phyloP scores from a whole-genome alignment of 2,797 vertebrate genomes.

The Anolis apletophallus region DNA sequence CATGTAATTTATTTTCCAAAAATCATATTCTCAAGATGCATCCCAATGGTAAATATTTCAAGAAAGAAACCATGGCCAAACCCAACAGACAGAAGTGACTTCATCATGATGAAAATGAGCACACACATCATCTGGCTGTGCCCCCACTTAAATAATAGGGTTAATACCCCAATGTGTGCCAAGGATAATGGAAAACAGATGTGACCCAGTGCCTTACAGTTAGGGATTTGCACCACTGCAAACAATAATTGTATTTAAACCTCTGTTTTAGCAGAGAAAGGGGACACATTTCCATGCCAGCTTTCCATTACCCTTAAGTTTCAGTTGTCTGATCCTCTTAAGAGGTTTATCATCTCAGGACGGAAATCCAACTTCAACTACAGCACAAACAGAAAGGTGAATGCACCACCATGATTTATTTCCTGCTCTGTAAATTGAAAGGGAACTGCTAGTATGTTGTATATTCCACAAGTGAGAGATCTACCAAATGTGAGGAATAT shows the following conservation, averaged over 20 bases:
- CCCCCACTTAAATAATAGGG: conserved; percentile 1
- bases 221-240: conserved; percentile 6
- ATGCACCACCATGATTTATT: too few species aligned
- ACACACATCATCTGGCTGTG: neutral
- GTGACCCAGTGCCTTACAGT: conserved; percentile 9
- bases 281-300: neutral
- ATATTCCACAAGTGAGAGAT: neutral
- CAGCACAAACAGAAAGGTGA: neutral
- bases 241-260: conserved; percentile 7
- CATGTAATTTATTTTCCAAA: neutral
- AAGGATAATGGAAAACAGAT: conserved; percentile 23
- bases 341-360: conserved; percentile 13
- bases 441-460: neutral
- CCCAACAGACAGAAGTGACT: neutral
- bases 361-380: neutral
- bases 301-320: conserved; percentile 25
- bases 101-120: neutral
- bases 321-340: conserved; percentile 33
- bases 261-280: conserved; percentile 4
- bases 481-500: neutral
- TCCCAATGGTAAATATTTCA: too few species aligned
- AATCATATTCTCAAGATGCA: too few species aligned
- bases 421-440: neutral
- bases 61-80: neutral
- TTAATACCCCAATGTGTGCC: neutral